Percentiles rank a stretch among this genome's conserved stretches.
phyloP scores from a whole-genome alignment of 2,888 invertebrate genomes.

The Caradrina clavipalpis region DNA sequence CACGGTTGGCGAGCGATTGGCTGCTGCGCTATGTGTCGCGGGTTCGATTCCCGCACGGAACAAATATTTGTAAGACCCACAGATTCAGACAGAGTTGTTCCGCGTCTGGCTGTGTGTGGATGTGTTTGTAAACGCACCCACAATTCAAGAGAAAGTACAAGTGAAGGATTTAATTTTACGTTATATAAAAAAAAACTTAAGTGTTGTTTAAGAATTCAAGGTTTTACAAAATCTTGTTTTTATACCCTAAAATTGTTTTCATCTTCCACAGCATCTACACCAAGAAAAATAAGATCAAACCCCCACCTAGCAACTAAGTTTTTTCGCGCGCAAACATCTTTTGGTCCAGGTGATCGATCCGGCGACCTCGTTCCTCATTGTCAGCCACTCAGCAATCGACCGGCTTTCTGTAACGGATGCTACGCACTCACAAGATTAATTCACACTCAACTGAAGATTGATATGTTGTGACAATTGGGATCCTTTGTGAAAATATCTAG shows the following conservation, averaged over 20 bases:
- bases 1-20: too few species aligned
- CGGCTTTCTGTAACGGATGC: conserved; percentile 66
- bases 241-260: neutral
- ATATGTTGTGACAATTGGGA: conserved; percentile 55
- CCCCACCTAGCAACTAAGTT: neutral
- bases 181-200: too few species aligned
- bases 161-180: too few species aligned
- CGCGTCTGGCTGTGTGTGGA: too few species aligned
- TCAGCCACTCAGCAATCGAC: conserved; percentile 61
- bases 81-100: too few species aligned
- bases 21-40: too few species aligned
- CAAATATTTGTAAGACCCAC: too few species aligned
- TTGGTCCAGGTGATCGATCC: conserved; percentile 73
- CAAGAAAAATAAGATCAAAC: neutral
- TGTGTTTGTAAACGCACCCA: too few species aligned
- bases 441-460: conserved; percentile 67
- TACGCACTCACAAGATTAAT: conserved; percentile 74
- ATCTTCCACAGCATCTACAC: neutral
- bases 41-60: too few species aligned
- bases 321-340: conserved; percentile 26
- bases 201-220: too few species aligned
- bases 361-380: conserved; percentile 69
- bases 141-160: too few species aligned
- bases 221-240: neutral
- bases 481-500: conserved; percentile 21